These are phyloP conservation scores for Chrysocyon brachyurus DNA, from an alignment of 2,797 vertebrate species.

Conservation along the genomic window DNA sequence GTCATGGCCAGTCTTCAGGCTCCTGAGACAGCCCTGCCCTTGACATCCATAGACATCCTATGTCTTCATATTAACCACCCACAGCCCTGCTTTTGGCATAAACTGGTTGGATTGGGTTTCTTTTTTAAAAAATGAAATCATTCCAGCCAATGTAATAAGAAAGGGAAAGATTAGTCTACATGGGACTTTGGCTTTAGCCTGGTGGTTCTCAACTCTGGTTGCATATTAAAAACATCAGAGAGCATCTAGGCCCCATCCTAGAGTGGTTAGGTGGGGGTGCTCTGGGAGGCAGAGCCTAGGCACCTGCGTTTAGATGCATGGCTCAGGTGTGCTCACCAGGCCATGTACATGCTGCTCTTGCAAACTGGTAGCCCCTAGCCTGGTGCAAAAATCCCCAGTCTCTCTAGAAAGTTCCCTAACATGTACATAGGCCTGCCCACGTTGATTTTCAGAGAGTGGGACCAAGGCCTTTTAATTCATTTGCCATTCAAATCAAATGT, in stretches of 20 bases:
- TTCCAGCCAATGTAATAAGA: neutral
- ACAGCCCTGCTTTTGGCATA: neutral
- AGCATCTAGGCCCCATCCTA: neutral
- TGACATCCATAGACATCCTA: neutral
- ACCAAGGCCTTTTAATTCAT: neutral
- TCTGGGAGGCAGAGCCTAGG: neutral
- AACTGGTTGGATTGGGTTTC: neutral
- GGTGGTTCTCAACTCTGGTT: neutral
- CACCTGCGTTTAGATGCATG: neutral
- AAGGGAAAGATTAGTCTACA: neutral
- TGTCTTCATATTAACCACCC: fast-evolving
- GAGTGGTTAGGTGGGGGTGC: neutral
- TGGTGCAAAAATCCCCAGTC: neutral
- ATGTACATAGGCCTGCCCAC: too few relatives aligned
- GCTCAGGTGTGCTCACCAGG: neutral
- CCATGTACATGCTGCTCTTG: neutral
- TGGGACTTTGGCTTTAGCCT: neutral
- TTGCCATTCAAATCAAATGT: neutral
- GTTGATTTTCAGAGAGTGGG: neutral
- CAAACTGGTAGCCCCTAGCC: neutral
- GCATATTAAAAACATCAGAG: fast-evolving
- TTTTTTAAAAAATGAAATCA: neutral
- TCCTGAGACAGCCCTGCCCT: neutral
- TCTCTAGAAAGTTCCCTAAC: neutral
- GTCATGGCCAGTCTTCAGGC: neutral